Conservation (phyloP, 1,140 invertebrate species). For the Rhynchophorus ferrugineus region DNA sequence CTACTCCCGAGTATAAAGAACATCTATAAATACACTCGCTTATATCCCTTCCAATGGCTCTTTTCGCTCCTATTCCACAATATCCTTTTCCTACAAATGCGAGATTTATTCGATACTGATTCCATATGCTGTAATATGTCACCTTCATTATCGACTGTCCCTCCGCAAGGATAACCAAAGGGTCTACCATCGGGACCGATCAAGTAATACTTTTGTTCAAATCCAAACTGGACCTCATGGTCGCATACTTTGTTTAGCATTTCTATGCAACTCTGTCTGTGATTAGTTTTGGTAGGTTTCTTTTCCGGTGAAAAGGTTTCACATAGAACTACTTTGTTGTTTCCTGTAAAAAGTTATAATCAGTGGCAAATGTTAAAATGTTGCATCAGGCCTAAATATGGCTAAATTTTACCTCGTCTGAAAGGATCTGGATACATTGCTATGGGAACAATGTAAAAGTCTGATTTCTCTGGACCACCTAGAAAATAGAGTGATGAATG, state of each 20-base stretch:
- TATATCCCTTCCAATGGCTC: slow-evolving; percentile 68
- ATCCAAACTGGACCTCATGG: slow-evolving; percentile 91
- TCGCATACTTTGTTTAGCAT: slow-evolving; percentile 66
- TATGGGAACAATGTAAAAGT: slow-evolving; percentile 82
- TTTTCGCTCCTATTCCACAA: slow-evolving; percentile 66
- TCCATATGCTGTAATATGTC: not conserved
- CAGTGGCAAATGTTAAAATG: not conserved
- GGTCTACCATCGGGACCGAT: slow-evolving; percentile 69
- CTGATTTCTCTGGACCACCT: slow-evolving; percentile 73
- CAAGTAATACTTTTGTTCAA: slow-evolving; percentile 75
- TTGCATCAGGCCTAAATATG: not conserved
- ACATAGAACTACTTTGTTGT: slow-evolving; percentile 83
- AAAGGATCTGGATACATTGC: slow-evolving; percentile 92
- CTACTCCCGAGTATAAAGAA: slow-evolving; percentile 76
- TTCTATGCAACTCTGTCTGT: slow-evolving; percentile 66
- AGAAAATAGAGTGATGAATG: not conserved
- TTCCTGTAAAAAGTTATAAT: slow-evolving; percentile 3
- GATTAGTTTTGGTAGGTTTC: slow-evolving; percentile 60
- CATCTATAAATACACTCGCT: slow-evolving; percentile 72
- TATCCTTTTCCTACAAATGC: slow-evolving; percentile 71
- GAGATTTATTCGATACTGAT: too few relatives aligned
- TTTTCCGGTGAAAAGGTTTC: slow-evolving; percentile 61
- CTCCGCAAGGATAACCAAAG: slow-evolving; percentile 67
- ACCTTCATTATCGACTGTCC: not conserved
- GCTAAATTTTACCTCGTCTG: slow-evolving; percentile 57